Conservation (phyloP, 2,888 invertebrate species). For the Phragmatobia fuliginosa region DNA sequence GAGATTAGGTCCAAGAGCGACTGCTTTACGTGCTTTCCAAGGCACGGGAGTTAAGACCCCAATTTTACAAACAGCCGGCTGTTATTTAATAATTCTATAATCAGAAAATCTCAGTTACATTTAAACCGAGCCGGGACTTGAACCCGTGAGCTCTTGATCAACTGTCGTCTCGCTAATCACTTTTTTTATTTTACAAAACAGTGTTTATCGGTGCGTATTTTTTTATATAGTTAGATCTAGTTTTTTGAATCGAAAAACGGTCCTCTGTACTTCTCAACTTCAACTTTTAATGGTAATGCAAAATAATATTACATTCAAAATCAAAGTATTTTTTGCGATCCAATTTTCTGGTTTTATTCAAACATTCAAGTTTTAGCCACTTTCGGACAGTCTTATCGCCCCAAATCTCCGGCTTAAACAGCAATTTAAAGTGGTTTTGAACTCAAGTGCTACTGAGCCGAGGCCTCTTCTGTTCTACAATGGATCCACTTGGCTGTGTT, state of each 20-base stretch:
- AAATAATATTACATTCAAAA: slow-evolving; percentile 24
- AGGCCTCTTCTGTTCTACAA: slow-evolving; percentile 20
- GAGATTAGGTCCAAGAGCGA: too few relatives aligned
- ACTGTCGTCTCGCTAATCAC: too few relatives aligned
- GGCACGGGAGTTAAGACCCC: too few relatives aligned
- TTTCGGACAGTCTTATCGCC: slow-evolving; percentile 33
- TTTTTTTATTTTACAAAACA: too few relatives aligned
- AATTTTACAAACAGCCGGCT: too few relatives aligned
- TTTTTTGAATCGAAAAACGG: background rate
- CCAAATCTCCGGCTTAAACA: slow-evolving; percentile 37
- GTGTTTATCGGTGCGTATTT: background rate
- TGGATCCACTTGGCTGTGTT: slow-evolving; percentile 17
- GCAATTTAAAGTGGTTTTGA: slow-evolving; percentile 40
- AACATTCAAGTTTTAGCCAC: slow-evolving; percentile 38
- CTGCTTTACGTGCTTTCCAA: too few relatives aligned
- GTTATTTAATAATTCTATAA: too few relatives aligned
- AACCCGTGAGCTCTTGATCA: too few relatives aligned
- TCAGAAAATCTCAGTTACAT: too few relatives aligned
- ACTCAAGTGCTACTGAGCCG: slow-evolving; percentile 26
- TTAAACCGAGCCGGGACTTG: too few relatives aligned
- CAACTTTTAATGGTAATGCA: slow-evolving; percentile 16
- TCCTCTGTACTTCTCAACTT: slow-evolving; percentile 26
- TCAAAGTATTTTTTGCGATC: slow-evolving; percentile 19
- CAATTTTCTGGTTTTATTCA: slow-evolving; percentile 18
- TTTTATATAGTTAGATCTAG: background rate